Evolutionary conservation across 2,888 invertebrate genomes (phyloP).

Genomic region (Andricus curvator): DNA sequence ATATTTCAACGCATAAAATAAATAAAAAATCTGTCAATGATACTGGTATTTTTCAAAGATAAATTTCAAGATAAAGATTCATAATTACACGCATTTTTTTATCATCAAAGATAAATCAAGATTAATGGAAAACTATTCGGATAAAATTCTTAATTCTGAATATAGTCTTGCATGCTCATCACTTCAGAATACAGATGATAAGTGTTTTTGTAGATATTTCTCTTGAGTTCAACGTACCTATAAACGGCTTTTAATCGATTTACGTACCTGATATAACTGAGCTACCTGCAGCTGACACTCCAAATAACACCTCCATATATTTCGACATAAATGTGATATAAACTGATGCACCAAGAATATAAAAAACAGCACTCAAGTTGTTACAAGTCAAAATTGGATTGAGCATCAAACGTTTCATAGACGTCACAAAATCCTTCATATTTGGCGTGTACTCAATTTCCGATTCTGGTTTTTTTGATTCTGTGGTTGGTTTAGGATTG

Average conservation of each 20-base stretch:
- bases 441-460: constrained; percentile 58
- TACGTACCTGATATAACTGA: constrained; percentile 83
- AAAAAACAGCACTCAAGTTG: constrained; percentile 84
- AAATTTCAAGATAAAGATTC: background rate
- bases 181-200: background rate
- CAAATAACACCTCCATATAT: constrained; percentile 87
- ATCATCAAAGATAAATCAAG: background rate
- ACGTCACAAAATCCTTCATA: constrained; percentile 80
- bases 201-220: background rate
- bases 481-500: background rate
- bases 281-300: constrained; percentile 83
- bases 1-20: background rate
- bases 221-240: background rate
- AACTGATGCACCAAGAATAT: constrained; percentile 82
- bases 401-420: constrained; percentile 81
- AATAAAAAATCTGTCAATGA: background rate
- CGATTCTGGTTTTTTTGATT: constrained; percentile 19
- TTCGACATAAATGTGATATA: constrained; percentile 87
- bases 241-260: background rate
- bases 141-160: background rate
- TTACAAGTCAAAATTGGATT: constrained; percentile 85
- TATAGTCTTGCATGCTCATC: background rate
- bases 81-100: background rate
- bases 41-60: background rate
- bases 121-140: background rate